phyloP scores from a whole-genome alignment of 2,888 invertebrate genomes.

The Drosophila trichaetosa region DNA sequence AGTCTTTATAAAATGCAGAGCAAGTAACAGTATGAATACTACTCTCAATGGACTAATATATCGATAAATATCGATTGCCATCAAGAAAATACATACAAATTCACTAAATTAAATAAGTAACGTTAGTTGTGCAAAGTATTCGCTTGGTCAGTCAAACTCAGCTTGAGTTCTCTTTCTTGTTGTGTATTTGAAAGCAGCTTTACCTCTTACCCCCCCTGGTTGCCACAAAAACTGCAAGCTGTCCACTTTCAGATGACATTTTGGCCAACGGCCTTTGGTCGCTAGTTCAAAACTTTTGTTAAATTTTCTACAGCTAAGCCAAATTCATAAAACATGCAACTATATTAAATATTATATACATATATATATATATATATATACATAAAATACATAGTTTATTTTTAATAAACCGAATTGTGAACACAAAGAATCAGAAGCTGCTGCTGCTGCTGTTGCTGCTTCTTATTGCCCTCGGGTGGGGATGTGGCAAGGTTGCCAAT shows the following conservation, averaged over 20 bases:
- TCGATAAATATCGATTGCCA: background rate
- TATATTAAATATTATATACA: slow-evolving; percentile 4
- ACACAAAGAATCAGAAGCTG: slow-evolving; percentile 38
- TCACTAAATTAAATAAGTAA: background rate
- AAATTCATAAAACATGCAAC: slow-evolving; percentile 16
- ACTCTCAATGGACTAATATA: background rate
- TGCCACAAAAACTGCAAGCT: slow-evolving; percentile 46
- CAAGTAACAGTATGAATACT: background rate
- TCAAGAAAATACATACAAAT: background rate
- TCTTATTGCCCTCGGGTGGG: slow-evolving; percentile 32
- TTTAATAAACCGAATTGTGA: slow-evolving; percentile 51
- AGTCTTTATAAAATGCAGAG: too few species aligned
- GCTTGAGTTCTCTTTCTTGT: background rate
- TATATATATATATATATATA: background rate
- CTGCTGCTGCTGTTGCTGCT: background rate
- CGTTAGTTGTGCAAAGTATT: background rate
- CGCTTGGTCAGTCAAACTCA: background rate
- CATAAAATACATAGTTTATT: slow-evolving; percentile 1
- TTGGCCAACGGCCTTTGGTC: slow-evolving; percentile 58
- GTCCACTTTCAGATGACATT: slow-evolving; percentile 68
- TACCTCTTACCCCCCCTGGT: background rate
- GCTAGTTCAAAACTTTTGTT: slow-evolving; percentile 49
- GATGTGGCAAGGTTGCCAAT: slow-evolving; percentile 55
- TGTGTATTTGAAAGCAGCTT: background rate
- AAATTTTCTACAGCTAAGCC: slow-evolving; percentile 34